Conservation (phyloP, 2,797 vertebrate species). For the Lepus oiostolus region DNA sequence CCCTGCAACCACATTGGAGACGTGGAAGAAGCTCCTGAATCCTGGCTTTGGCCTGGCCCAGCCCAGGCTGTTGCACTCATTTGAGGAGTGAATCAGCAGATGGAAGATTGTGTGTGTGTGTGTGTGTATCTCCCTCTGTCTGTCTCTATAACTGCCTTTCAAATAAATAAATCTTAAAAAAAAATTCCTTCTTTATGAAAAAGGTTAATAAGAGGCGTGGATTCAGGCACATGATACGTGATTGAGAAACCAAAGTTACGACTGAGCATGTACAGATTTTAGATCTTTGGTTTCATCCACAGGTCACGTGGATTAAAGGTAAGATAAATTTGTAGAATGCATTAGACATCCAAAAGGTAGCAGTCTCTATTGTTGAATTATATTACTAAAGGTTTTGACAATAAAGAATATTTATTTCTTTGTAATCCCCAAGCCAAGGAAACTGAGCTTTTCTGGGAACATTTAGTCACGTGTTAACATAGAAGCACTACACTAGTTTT, state of each 20-base stretch:
- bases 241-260: not conserved
- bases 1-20: too few relatives aligned
- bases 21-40: too few relatives aligned
- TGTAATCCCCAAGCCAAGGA: not conserved
- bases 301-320: not conserved
- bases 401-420: not conserved
- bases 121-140: too few relatives aligned
- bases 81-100: too few relatives aligned
- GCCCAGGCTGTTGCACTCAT: too few relatives aligned
- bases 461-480: not conserved
- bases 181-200: too few relatives aligned
- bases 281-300: not conserved
- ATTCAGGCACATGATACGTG: fast-evolving
- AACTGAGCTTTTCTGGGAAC: not conserved
- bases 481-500: not conserved
- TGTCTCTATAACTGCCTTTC: too few relatives aligned
- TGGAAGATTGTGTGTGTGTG: too few relatives aligned
- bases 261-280: not conserved
- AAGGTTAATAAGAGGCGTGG: not conserved
- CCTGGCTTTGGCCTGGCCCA: too few relatives aligned
- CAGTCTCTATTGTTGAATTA: constrained; percentile 16
- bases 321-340: not conserved
- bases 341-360: not conserved
- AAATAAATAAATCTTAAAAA: too few relatives aligned
- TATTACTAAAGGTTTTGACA: not conserved